A percentile compares a stretch with the other conserved stretches of the same genome.
Evolutionary conservation across 2,113 vertebrate genomes (phyloP).

Genomic region (Eudyptes chrysolophus): DNA sequence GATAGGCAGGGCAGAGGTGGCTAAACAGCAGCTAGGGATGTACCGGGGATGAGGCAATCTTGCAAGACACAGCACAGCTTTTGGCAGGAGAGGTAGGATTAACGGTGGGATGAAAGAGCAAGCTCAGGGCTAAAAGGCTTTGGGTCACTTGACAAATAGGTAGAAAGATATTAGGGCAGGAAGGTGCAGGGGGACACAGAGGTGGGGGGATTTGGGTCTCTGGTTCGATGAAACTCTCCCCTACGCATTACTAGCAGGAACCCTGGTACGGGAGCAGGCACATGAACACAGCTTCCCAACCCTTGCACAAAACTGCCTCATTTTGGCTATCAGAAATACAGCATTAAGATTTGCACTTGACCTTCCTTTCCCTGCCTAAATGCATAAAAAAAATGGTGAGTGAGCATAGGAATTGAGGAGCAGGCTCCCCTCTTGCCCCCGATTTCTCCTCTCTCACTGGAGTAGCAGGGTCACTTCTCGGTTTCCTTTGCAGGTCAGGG

Average conservation of each 20-base stretch:
- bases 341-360: background rate
- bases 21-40: background rate
- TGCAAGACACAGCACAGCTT: background rate
- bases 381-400: background rate
- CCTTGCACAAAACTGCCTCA: accelerated
- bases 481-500: background rate
- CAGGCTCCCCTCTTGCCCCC: background rate
- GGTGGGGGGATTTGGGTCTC: background rate
- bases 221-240: background rate
- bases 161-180: background rate
- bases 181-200: background rate
- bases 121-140: background rate
- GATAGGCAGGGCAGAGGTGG: background rate
- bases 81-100: background rate
- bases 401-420: background rate
- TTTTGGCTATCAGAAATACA: background rate
- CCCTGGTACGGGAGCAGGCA: accelerated
- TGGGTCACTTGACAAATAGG: background rate
- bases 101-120: background rate
- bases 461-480: accelerated
- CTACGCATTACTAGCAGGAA: background rate
- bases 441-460: background rate
- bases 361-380: background rate
- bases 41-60: background rate
- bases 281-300: background rate